These are phyloP conservation scores for Anagrus nilaparvatae DNA, from an alignment of 1,140 invertebrate genomes.

Conservation along the genomic window DNA sequence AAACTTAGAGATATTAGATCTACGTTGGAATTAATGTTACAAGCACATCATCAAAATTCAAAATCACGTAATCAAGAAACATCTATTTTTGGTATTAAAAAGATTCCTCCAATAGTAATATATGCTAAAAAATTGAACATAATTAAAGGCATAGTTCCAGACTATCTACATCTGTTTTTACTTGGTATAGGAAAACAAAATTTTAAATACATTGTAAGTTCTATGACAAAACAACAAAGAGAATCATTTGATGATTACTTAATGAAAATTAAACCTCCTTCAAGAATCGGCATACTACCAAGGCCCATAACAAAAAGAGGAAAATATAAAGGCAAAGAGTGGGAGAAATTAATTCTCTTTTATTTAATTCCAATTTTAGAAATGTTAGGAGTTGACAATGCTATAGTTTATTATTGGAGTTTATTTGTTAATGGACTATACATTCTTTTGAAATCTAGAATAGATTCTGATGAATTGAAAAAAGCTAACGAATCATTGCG, in stretches of 20 bases:
- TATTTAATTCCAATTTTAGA: no score
- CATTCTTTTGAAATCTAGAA: constrained; percentile 1
- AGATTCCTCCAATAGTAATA: not conserved
- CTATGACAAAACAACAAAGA: no score
- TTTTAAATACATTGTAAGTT: no score
- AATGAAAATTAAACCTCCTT: not conserved
- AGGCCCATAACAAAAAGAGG: not conserved
- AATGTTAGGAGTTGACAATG: no score
- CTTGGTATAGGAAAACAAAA: no score
- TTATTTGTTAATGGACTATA: constrained; percentile 1
- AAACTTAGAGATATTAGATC: no score
- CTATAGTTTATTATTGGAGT: constrained; percentile 1
- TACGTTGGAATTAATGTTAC: no score
- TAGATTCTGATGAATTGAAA: constrained; percentile 1
- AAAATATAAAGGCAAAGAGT: constrained; percentile 1
- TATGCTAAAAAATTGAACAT: constrained; percentile 6
- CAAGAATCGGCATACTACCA: not conserved
- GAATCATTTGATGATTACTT: no score
- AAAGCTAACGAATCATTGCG: not conserved
- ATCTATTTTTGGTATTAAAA: constrained; percentile 1
- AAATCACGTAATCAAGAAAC: no score
- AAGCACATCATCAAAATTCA: no score
- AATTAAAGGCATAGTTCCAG: constrained; percentile 8
- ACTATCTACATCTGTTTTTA: constrained; percentile 9
- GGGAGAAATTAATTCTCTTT: constrained; percentile 3